Base-by-base conservation (phyloP, 2,888 invertebrate species). In the Drosophila phalerata region DNA sequence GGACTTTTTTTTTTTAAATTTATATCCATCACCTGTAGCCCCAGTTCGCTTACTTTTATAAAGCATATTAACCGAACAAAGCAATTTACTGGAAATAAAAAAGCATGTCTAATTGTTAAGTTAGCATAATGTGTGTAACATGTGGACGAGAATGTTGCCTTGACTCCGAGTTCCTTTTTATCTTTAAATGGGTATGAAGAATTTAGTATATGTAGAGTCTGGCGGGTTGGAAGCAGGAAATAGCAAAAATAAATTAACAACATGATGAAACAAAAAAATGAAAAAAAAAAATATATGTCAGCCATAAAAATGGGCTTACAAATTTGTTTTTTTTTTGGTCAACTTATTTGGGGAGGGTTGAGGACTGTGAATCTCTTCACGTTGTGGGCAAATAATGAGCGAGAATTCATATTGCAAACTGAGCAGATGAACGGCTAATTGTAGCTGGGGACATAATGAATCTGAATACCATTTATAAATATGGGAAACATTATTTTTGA, bases 91-190 rank as follows among this genome's bases (percentile, higher is more conserved):
- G 72, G 62, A 84, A 78, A 64, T 85, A 81, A 69, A 85, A 85
- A 67, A 81, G 89, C 85, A 70, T 87, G 73, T 81, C 85, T 85
- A 85, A 85, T 89, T 85, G 88, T 89, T 85, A 74, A 85, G 79
- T 69, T 86, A 83, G 86, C 83, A 79, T 83, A 85, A 81, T 87
- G 67, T 77, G 82, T 84, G 74, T 53, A 85, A 76, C 88, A 89
- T 87, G 75, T 84, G 89, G 86, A 60, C 73, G 56, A 81, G 85
- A 78, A 69, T 63, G 58, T 55, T 58, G 61, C 38, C 55, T 48
- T 64, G 37, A 53, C 53, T 22, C 30, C 30, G 48, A 48, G 11
- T 61, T 77, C 51, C 69, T 56, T 49, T 34, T 15, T 6, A 13
- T 47, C 55, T 40, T 34, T 66, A 61, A 60, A 34, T 55, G 30